Percentiles rank a stretch among this genome's conserved stretches.
Evolutionary conservation across 2,113 vertebrate genomes (phyloP).

Genomic region (Miniopterus natalensis): DNA sequence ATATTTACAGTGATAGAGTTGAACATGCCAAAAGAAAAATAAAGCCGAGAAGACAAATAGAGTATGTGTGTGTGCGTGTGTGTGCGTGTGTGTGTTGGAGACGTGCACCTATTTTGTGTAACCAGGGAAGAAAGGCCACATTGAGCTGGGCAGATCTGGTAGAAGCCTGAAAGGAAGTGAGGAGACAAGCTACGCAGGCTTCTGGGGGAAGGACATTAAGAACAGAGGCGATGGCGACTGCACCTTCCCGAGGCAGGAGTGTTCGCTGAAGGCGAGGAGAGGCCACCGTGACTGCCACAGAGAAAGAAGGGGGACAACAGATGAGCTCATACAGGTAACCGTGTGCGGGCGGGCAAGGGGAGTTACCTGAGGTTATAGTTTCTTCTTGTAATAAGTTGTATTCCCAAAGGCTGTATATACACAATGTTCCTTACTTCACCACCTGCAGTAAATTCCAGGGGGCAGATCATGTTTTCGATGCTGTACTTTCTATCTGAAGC

Average conservation of each 20-base stretch:
- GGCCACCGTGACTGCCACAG: too few species aligned
- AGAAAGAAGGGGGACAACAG: neutral
- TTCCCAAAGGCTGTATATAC: neutral
- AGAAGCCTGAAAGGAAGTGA: neutral
- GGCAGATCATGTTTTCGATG: neutral
- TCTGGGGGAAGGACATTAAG: neutral
- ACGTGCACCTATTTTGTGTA: neutral
- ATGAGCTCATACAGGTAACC: neutral
- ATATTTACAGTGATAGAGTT: neutral
- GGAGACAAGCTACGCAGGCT: neutral
- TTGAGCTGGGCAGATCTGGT: neutral
- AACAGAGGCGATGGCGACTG: fast-evolving
- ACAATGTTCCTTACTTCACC: neutral
- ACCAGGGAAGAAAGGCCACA: neutral
- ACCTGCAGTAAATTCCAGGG: neutral
- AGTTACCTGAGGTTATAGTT: neutral
- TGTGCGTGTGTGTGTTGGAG: neutral
- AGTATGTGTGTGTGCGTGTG: too few species aligned
- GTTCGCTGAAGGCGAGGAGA: neutral
- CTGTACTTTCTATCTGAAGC: neutral
- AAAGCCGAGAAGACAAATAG: neutral
- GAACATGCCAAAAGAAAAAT: neutral
- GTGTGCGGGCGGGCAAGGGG: fast-evolving
- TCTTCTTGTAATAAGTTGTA: neutral
- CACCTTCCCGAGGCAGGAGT: neutral